Percentiles rank a stretch among this genome's conserved stretches.
Evolutionary conservation across 2,113 vertebrate genomes (phyloP).

Genomic region (Chloebia gouldiae): DNA sequence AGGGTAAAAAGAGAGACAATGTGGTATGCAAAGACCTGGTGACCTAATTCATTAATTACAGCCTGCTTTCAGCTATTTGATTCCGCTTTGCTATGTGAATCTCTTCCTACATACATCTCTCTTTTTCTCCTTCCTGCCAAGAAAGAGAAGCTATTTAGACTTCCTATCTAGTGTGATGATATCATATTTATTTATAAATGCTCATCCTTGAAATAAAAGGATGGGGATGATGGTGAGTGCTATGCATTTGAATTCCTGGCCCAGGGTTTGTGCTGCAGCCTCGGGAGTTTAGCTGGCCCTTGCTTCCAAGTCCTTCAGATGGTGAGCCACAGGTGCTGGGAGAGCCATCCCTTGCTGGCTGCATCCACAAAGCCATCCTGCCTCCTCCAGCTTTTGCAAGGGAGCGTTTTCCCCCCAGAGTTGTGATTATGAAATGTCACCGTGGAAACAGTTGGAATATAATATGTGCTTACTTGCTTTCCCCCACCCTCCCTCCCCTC

Average conservation of each 20-base stretch:
- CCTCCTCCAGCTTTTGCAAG: conserved; percentile 54
- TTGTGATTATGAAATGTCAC: conserved; percentile 77
- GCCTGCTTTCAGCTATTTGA: not conserved
- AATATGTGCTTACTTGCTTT: conserved; percentile 33
- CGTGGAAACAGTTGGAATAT: conserved; percentile 75
- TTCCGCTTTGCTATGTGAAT: not conserved
- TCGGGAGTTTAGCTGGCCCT: not conserved
- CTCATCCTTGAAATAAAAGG: conserved; percentile 3
- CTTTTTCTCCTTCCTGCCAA: not conserved
- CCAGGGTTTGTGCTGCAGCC: not conserved
- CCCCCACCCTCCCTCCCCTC: not conserved
- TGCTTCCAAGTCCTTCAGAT: not conserved
- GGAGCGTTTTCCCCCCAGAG: conserved; percentile 28
- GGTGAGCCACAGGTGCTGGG: not conserved
- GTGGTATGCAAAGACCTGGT: not conserved
- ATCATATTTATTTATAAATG: conserved; percentile 55
- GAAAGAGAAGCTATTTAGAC: conserved; percentile 5
- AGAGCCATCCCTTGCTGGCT: not conserved
- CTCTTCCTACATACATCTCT: not conserved
- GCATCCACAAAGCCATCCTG: conserved; percentile 3
- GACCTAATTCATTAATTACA: not conserved
- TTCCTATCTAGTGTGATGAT: not conserved
- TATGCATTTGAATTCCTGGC: not conserved
- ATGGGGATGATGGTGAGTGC: not conserved
- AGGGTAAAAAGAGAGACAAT: not conserved